Evolutionary conservation across 2,113 vertebrate species (phyloP).

Genomic region (Arenaria interpres): DNA sequence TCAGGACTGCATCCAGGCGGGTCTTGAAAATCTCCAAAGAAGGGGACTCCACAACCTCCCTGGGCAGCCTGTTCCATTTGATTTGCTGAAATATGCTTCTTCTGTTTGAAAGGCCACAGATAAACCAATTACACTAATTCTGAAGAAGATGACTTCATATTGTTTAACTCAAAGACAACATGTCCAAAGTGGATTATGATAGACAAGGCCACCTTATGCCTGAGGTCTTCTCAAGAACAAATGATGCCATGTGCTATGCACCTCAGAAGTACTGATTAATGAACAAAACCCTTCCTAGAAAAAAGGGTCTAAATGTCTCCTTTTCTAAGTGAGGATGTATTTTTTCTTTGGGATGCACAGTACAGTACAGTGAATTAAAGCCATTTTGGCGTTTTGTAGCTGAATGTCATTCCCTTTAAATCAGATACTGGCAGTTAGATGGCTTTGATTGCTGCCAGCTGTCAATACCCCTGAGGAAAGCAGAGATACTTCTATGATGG

Average conservation of each 20-base stretch:
- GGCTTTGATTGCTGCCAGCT: constrained; percentile 59
- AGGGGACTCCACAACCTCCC: too few relatives aligned
- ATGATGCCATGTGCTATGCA: not conserved
- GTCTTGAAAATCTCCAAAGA: too few relatives aligned
- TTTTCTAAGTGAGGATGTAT: not conserved
- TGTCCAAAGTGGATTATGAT: not conserved
- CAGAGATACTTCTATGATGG: not conserved
- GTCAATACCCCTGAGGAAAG: constrained; percentile 43
- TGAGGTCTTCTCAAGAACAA: not conserved
- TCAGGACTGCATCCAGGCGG: too few relatives aligned
- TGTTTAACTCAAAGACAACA: not conserved
- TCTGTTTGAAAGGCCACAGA: not conserved
- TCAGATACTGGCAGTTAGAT: constrained; percentile 23
- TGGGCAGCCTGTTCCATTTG: too few relatives aligned
- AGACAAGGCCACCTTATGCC: not conserved
- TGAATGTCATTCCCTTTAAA: constrained; percentile 45
- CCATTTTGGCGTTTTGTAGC: constrained; percentile 23
- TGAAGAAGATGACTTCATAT: not conserved
- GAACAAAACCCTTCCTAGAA: not conserved
- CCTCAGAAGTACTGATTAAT: not conserved
- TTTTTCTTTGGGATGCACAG: not conserved
- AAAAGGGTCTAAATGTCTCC: not conserved
- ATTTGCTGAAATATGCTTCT: not conserved
- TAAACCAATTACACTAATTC: not conserved
- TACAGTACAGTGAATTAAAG: constrained; percentile 13